Evolutionary conservation across 2,797 vertebrate species (phyloP).

Genomic region (Tenualosa thibaudeaui): DNA sequence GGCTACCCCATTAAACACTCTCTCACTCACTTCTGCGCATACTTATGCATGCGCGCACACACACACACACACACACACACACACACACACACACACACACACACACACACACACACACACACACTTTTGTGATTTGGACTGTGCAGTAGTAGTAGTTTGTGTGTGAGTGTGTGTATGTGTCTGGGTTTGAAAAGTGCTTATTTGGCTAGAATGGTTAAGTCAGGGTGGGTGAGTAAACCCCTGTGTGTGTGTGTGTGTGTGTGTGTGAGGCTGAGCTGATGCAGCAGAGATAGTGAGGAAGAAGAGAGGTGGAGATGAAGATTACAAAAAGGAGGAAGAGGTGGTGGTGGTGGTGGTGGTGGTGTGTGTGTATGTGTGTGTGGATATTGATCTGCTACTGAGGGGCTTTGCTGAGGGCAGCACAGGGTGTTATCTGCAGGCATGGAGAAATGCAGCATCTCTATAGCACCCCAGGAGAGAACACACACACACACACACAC

Average conservation of each 20-base stretch:
- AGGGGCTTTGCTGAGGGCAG: constrained; percentile 20
- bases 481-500: neutral
- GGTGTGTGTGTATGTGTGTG: neutral
- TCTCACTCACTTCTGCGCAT: too few species aligned
- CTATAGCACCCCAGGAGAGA: neutral
- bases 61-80: constrained; percentile 4
- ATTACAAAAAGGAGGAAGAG: too few species aligned
- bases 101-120: neutral
- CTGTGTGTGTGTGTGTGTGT: too few species aligned
- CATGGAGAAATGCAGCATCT: neutral
- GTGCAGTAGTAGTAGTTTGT: neutral
- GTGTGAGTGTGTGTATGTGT: neutral
- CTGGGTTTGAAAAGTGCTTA: too few species aligned
- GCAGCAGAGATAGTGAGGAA: too few species aligned
- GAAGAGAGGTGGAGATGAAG: too few species aligned
- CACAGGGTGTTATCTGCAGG: neutral
- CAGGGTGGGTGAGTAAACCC: too few species aligned
- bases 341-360: neutral
- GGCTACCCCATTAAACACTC: too few species aligned
- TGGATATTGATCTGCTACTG: neutral
- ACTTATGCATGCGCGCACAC: neutral
- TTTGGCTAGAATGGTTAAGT: too few species aligned
- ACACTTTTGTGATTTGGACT: neutral
- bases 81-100: neutral
- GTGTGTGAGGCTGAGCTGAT: neutral